Base-by-base conservation (phyloP, 2,113 vertebrate genomes). In the Azemiops feae region DNA sequence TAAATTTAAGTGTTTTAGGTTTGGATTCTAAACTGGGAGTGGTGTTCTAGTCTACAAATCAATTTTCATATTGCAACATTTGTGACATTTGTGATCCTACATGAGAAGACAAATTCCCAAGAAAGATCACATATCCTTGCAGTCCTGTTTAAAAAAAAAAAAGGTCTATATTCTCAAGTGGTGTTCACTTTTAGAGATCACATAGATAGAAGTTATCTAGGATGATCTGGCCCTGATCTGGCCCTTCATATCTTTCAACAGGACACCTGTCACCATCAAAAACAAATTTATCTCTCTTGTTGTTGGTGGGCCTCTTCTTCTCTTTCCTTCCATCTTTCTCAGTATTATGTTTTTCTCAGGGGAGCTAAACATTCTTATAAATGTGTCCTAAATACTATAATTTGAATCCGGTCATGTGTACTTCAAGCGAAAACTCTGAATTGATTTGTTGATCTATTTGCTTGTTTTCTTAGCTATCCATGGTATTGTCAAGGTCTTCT, bases 1-100 rank as follows among this genome's bases (percentile, higher is more conserved):
- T 94, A 93, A 95, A 95, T 96, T 95, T 95, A 96, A 96, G 93
- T 89, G 89, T 85, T 22, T 11, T 27, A 50, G 52, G 3, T 22
- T 16, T 16, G 30, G 30, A 60, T 39, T 54, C 54, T 93, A 47
- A 86, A 90, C 7, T 50, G 27, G 1, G 39, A 27, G 18, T 85
- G 53, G 25, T 57, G 53, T 50, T 8, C 52, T 23, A 14, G 4
- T 23, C 27, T 23, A 18, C 60, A 89, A 74, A 9, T 39, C 22
- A 14, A 58, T 60, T 85, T 89, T 25, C 45, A 85, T 23, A 23
- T 58, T 58, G 43, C 39, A 57, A 20, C 16, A 57, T 53, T 88
- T 52, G 12, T 69, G 18, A 39, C 18, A 14, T 27, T 88, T 85
- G 90, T 45, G 7, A 27, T 55, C 27, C 20, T 60, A 10, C 39